A percentile compares a stretch with the other conserved stretches of the same genome.
Evolutionary conservation across 2,113 vertebrate genomes (phyloP).

Genomic region (Ameiurus melas): DNA sequence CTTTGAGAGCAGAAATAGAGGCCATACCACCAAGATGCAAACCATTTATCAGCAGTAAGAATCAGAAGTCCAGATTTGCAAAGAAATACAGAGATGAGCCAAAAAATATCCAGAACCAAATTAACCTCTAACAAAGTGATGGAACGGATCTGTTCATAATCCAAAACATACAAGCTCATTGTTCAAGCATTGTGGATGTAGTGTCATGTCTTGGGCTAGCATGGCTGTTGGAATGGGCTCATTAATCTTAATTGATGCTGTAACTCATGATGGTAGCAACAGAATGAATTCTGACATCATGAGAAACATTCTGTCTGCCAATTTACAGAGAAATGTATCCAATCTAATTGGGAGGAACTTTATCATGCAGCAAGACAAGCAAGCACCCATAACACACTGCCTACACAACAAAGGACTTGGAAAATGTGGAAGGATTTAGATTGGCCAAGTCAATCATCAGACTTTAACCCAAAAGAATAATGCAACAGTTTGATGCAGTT

Average conservation of each 20-base stretch:
- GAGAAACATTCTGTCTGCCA: background rate
- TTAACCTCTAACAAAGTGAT: background rate
- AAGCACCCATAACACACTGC: background rate
- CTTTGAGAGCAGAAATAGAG: background rate
- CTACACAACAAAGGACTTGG: background rate
- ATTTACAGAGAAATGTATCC: background rate
- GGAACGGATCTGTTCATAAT: background rate
- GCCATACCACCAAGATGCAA: background rate
- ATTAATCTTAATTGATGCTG: background rate
- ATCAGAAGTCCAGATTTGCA: too few species aligned
- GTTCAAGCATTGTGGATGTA: background rate
- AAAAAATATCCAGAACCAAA: background rate
- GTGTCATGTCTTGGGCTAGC: background rate
- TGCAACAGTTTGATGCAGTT: background rate
- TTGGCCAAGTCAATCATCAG: background rate
- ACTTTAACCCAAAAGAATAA: background rate
- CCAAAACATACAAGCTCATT: background rate
- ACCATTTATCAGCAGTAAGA: too few species aligned
- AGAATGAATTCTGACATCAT: background rate
- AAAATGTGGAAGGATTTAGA: background rate
- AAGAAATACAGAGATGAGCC: too few species aligned
- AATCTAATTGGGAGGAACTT: background rate
- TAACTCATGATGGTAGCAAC: background rate
- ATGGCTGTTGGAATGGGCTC: background rate
- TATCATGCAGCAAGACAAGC: background rate